Conservation (phyloP, 2,797 vertebrate genomes). For the Melopsittacus undulatus region DNA sequence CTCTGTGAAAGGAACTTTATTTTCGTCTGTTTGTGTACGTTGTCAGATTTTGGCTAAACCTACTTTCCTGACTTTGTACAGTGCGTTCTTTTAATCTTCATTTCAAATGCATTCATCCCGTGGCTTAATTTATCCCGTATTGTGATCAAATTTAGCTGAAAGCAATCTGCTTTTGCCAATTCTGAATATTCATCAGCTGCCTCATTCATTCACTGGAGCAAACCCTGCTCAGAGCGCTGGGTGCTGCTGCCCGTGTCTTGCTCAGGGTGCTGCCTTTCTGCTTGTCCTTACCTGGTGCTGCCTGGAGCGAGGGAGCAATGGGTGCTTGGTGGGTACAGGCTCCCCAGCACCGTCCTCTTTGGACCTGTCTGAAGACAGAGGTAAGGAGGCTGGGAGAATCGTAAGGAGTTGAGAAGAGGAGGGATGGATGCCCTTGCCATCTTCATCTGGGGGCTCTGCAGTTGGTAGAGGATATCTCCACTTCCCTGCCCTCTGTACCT, state of each 20-base stretch:
- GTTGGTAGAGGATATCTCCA: not conserved
- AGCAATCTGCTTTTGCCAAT: constrained; percentile 58
- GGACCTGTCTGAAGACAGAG: not conserved
- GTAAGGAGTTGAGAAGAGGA: not conserved
- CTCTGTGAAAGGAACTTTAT: constrained; percentile 76
- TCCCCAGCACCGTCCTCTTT: accelerated
- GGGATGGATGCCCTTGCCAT: not conserved
- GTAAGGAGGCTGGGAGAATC: not conserved
- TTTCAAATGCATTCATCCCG: constrained; percentile 74
- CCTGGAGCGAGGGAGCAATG: not conserved
- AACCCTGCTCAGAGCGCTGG: not conserved
- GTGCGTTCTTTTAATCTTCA: constrained; percentile 72
- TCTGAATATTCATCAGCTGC: constrained; percentile 74
- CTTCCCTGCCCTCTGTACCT: not conserved
- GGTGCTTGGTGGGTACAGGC: not conserved
- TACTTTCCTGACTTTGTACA: constrained; percentile 72
- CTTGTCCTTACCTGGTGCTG: not conserved
- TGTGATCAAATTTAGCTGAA: constrained; percentile 78
- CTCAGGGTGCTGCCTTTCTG: not conserved
- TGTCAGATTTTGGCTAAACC: constrained; percentile 71
- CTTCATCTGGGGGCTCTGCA: not conserved
- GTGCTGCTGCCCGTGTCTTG: not conserved
- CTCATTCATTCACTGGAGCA: constrained; percentile 64
- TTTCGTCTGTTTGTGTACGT: constrained; percentile 72
- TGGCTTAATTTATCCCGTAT: constrained; percentile 75